Base-by-base conservation (phyloP, 37 sponge, comb jelly and placozoan genomes). In the Dysidea cf. avara region DNA sequence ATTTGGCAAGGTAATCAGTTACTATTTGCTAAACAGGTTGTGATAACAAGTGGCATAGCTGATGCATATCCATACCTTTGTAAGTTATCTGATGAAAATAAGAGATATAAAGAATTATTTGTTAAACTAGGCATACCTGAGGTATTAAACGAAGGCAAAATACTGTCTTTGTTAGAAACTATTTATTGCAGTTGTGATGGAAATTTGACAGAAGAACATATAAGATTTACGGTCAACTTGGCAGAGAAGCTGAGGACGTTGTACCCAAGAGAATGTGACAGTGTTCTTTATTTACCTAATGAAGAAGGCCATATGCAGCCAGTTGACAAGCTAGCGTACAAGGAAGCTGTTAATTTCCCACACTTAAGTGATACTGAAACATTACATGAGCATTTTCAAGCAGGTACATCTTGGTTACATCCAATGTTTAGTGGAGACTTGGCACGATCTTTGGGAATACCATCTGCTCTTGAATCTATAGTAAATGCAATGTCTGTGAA, bases 1-100 rank as follows among this genome's bases (percentile, higher is more conserved):
- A 80, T 86, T 22, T 86, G 87, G 87, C 75, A 80, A 53, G 71
- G 61, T 26, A 70, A 69, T 12, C 18, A 47, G 14, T 75, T 86
- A 29, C 53, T 58, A 11, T 14, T 13, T 12, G 56, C 37, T 40
- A 34, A 70, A 17, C 70, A 69, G 30, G 76, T 80, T 30, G 33
- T 75, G 14, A 22, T 4, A 2, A 9, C 5, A 12, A 43, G 46
- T 43, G 46, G 9, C 7, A 43, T 43, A 12, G 46, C 46, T 43
- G 46, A 43, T 43, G 46, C 46, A 9, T 26, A 36, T 32, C 81
- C 81, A 1, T 86, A 80, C 34, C 13, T 86, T 18, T 58, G 71
- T 74, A 47, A 66, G 34, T 43, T 74, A 28, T 73, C 81, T 39
- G 2, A 30, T 24, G n/a, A 39, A 53, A 61, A 80, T 26, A 39